These are phyloP conservation scores for Heteropelma amictum DNA, from an alignment of 2,888 invertebrate species.

Conservation along the genomic window DNA sequence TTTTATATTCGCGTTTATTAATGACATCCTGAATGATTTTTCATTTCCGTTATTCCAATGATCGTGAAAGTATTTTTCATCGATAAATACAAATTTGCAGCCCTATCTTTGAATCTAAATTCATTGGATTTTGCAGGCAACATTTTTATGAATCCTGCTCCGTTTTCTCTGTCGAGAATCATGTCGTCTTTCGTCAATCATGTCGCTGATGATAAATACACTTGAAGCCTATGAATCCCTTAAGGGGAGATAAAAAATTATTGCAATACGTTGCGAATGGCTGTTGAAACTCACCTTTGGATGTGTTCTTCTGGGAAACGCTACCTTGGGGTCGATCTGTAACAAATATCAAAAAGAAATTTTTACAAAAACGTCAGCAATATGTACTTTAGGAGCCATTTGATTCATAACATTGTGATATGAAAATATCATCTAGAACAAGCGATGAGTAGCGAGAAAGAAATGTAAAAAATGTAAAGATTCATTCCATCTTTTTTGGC, in stretches of 20 bases:
- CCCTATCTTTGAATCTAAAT: not conserved
- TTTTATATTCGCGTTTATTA: constrained; percentile 36
- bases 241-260: too few relatives aligned
- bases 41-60: constrained; percentile 17
- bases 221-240: too few relatives aligned
- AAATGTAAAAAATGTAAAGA: too few relatives aligned
- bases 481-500: too few relatives aligned
- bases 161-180: too few relatives aligned
- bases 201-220: too few relatives aligned
- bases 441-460: not conserved
- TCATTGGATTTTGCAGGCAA: not conserved
- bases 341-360: constrained; percentile 78
- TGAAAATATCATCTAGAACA: not conserved
- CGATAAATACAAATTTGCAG: not conserved
- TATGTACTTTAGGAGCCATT: too few relatives aligned
- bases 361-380: too few relatives aligned
- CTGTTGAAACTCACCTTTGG: constrained; percentile 91
- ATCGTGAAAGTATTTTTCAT: not conserved
- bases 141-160: too few relatives aligned
- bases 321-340: constrained; percentile 99
- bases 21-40: constrained; percentile 7
- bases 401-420: too few relatives aligned
- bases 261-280: too few relatives aligned
- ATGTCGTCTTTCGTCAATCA: too few relatives aligned
- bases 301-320: constrained; percentile 99